phyloP scores from a whole-genome alignment of 2,113 vertebrate species.

The Corapipo altera region DNA sequence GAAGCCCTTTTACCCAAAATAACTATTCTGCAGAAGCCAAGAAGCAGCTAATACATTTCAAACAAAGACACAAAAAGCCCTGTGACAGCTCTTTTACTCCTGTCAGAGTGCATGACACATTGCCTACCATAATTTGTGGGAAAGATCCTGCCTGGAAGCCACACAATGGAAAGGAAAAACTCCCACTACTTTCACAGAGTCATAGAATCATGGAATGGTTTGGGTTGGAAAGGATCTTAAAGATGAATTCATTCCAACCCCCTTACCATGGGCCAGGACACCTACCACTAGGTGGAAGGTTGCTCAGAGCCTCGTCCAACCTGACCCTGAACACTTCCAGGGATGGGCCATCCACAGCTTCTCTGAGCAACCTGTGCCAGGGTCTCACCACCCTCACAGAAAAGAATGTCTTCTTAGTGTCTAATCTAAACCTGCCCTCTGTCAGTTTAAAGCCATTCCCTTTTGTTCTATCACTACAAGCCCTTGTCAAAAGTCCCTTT shows the following conservation, averaged over 20 bases:
- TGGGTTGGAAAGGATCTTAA: neutral
- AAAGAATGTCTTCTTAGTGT: neutral
- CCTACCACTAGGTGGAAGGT: neutral
- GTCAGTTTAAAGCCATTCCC: neutral
- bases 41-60: neutral
- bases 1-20: neutral
- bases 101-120: neutral
- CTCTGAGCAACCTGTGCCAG: neutral
- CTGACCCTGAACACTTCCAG: neutral
- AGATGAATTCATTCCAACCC: neutral
- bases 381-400: neutral
- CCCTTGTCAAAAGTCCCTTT: neutral
- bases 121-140: rapidly evolving
- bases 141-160: neutral
- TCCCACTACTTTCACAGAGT: neutral
- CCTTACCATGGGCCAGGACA: neutral
- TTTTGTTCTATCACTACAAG: neutral
- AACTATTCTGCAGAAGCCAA: neutral
- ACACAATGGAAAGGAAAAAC: neutral
- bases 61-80: neutral
- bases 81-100: neutral
- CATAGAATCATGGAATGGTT: neutral
- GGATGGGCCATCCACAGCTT: neutral
- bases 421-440: neutral
- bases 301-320: neutral